These are phyloP conservation scores for Prionace glauca DNA, from an alignment of 2,797 vertebrate genomes.

Conservation along the genomic window DNA sequence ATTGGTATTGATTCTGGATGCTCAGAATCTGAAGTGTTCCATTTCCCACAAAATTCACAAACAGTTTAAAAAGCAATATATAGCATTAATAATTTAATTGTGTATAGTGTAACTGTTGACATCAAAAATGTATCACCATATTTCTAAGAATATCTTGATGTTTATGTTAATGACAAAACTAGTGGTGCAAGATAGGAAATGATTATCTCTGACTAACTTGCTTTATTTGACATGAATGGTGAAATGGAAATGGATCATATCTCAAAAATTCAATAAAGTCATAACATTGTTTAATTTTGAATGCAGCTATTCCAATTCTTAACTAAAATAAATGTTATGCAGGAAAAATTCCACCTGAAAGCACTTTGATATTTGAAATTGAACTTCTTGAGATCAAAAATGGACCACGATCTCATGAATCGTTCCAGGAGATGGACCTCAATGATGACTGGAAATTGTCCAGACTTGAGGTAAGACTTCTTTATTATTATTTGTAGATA, in stretches of 20 bases:
- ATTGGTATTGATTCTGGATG: too few relatives aligned
- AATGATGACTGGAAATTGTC: constrained; percentile 97
- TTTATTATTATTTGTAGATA: background rate
- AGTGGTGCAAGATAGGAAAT: background rate
- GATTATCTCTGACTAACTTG: background rate
- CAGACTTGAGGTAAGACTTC: constrained; percentile 70
- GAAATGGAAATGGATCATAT: background rate
- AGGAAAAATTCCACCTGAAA: constrained; percentile 89
- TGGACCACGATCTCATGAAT: constrained; percentile 88
- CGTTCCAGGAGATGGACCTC: constrained; percentile 97
- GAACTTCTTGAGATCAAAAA: constrained; percentile 87
- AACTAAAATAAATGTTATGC: constrained; percentile 32
- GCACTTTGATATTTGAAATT: constrained; percentile 84
- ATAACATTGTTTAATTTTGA: background rate
- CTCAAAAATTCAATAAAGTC: background rate
- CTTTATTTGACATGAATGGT: background rate
- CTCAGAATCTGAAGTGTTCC: background rate
- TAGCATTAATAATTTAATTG: background rate
- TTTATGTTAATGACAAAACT: background rate
- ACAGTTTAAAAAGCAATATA: background rate
- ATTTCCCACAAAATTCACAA: background rate
- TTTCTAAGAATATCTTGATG: background rate
- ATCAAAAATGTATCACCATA: background rate
- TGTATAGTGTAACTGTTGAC: background rate
- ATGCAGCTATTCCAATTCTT: background rate